Base-by-base conservation (phyloP, 2,113 vertebrate species). In the Colossoma macropomum region DNA sequence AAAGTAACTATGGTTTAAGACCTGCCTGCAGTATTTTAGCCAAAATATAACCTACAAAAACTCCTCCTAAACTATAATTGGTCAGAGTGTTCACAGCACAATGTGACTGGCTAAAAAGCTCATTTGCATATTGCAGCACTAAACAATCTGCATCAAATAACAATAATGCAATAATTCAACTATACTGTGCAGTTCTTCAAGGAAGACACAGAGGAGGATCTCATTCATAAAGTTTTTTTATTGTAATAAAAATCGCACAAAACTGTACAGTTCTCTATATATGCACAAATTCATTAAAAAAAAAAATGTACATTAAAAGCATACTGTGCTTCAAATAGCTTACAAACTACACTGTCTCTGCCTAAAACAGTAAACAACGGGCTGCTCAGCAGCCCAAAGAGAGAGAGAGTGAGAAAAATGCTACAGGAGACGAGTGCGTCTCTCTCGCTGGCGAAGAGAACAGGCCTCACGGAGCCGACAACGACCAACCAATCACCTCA, bases 261-360 rank as follows among this genome's bases (percentile, higher is more conserved):
- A 90, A 91, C 90, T 91, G 88, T 90, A 90, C 88, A 88, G 77
- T 38, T 85, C 34, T 88, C 74, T 83, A 86, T 88, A 88, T 84
- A 82, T 88, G 74, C 84, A 89, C 86, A 89, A 88, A 88, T 79
- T 38, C 75, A 85, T 82, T 23, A 52, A 73, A 38, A 38, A 73
- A 38, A 38, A 83, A 82, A 41, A 21, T 56, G 68, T 87, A 89
- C 87, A 88, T 86, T 80, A 63, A 87, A 85, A 83, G 80, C 82
- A 83, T 72, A 82, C 52, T 32, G 59, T 79, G 83, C 79, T 87
- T 83, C 19, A 87, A 80, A 86, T 84, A 84, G 86, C 84, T 87
- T 89, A 88, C 79, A 89, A 87, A 88, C 76, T 83, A 85, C 84
- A 86, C 79, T 48, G 27, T 50, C 70, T 81, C 80, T 72, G 65